These are phyloP conservation scores for Cassiopea xamachana DNA, from an alignment of 30 jellyfish, hydroid and myxozoan species.

Conservation along the genomic window DNA sequence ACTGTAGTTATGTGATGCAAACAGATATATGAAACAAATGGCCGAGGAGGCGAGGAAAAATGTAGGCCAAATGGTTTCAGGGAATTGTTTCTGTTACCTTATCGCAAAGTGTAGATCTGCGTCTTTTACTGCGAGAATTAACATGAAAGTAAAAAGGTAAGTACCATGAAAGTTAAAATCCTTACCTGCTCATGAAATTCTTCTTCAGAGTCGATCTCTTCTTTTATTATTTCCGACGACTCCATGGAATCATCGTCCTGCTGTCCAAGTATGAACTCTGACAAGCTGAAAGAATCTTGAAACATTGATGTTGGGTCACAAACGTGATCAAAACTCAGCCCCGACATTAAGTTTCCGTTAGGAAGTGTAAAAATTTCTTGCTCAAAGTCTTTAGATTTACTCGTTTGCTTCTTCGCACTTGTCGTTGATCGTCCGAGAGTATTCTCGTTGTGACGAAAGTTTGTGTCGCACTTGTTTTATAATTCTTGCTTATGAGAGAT, in stretches of 20 bases:
- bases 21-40: too few relatives aligned
- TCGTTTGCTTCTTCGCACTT: not conserved
- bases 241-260: slow-evolving; percentile 47
- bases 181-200: slow-evolving; percentile 48
- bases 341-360: slow-evolving; percentile 37
- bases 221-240: slow-evolving; percentile 34
- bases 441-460: slow-evolving; percentile 41
- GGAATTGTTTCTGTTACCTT: too few relatives aligned
- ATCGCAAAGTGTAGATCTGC: too few relatives aligned
- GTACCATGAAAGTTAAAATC: not conserved
- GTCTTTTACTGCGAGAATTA: too few relatives aligned
- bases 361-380: not conserved
- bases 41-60: too few relatives aligned
- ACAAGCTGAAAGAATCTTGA: slow-evolving; percentile 67
- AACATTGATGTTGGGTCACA: slow-evolving; percentile 73
- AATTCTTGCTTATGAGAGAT: slow-evolving; percentile 65
- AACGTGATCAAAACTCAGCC: slow-evolving; percentile 58
- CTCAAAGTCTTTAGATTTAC: not conserved
- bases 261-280: slow-evolving; percentile 70
- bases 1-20: too few relatives aligned
- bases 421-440: not conserved
- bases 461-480: slow-evolving; percentile 58
- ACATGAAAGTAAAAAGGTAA: too few relatives aligned
- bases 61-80: too few relatives aligned
- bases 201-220: slow-evolving; percentile 45